phyloP scores from a whole-genome alignment of 2,113 vertebrate genomes.

The Paradoxurus hermaphroditus region DNA sequence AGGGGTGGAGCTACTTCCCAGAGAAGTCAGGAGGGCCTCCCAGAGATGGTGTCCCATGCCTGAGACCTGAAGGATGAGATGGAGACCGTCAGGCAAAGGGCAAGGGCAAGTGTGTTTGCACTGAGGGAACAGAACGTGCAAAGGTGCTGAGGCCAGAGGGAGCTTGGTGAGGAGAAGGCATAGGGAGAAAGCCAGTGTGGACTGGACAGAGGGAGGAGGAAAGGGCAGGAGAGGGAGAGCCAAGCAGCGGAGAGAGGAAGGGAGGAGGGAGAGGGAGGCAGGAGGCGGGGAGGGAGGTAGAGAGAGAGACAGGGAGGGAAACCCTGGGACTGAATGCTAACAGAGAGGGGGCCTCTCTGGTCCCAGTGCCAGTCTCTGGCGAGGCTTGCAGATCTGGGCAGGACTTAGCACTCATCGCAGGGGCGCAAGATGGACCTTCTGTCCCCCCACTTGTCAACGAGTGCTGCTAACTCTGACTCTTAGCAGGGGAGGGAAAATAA shows the following conservation, averaged over 20 bases:
- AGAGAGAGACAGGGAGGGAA: neutral
- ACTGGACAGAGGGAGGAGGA: neutral
- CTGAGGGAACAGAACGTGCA: neutral
- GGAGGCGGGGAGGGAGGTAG: neutral
- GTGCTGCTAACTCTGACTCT: neutral
- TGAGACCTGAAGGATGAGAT: neutral
- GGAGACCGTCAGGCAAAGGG: neutral
- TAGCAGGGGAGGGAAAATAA: neutral
- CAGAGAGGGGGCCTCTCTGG: neutral
- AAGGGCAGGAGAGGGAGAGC: neutral
- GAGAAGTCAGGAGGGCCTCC: neutral
- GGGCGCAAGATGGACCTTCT: neutral
- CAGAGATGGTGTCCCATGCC: neutral
- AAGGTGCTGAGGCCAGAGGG: neutral
- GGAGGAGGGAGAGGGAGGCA: rapidly evolving
- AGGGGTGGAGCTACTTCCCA: neutral
- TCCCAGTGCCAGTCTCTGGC: rapidly evolving
- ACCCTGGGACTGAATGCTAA: neutral
- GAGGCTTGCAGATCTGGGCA: neutral
- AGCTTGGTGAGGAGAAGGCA: neutral
- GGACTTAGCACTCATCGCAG: no score
- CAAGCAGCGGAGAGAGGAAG: neutral
- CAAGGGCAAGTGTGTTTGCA: neutral
- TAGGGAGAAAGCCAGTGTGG: neutral
- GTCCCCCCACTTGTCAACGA: neutral